phyloP scores from a whole-genome alignment of 2,888 invertebrate species.

The Himalopsyche japonica region DNA sequence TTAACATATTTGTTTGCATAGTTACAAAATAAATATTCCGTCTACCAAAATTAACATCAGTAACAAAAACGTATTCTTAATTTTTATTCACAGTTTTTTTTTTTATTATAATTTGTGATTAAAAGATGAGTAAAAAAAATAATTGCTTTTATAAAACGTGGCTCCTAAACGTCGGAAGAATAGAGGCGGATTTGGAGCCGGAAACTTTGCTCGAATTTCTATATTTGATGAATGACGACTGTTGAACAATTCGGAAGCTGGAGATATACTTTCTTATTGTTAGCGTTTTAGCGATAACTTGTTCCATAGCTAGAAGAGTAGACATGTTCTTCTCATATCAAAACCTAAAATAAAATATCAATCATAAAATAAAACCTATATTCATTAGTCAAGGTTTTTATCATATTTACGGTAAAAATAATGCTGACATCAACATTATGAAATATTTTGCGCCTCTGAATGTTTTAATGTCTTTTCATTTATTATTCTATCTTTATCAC shows the following conservation, averaged over 20 bases:
- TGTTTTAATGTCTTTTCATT: too few species aligned
- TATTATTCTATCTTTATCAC: too few species aligned
- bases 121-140: constrained; percentile 1
- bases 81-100: neutral
- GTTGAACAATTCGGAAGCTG: neutral
- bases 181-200: neutral
- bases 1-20: constrained; percentile 11
- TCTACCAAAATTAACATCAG: neutral
- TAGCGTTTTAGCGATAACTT: constrained; percentile 1
- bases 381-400: too few species aligned
- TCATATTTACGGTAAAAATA: too few species aligned
- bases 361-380: too few species aligned
- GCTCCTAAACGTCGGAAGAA: neutral
- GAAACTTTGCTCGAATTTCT: neutral
- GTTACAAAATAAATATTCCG: constrained; percentile 12
- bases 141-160: constrained; percentile 5
- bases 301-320: constrained; percentile 9
- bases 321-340: constrained; percentile 16
- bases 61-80: neutral
- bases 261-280: neutral
- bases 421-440: too few species aligned
- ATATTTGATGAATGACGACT: neutral
- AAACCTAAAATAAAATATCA: constrained; percentile 10
- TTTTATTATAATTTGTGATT: neutral
- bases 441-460: too few species aligned